A percentile compares a stretch with the other conserved stretches of the same genome.
These are phyloP conservation scores for Phocoena phocoena DNA, from an alignment of 2,113 vertebrate species.

Conservation along the genomic window DNA sequence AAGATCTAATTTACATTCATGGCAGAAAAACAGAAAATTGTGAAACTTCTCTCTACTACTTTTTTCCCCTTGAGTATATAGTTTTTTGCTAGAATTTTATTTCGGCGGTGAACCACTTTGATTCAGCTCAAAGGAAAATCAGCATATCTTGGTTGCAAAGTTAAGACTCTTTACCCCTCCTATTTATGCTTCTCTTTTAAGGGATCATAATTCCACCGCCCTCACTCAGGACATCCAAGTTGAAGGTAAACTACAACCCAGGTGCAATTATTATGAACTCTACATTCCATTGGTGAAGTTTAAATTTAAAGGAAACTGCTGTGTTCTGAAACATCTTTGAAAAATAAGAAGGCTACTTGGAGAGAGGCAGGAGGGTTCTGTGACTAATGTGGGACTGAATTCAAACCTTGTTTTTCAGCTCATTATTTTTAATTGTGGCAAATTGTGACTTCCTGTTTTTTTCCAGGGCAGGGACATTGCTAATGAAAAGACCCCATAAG, in stretches of 20 bases:
- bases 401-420: slow-evolving; percentile 75
- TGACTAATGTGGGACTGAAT: slow-evolving; percentile 66
- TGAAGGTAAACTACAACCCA: neutral
- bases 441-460: slow-evolving; percentile 75
- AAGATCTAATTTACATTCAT: too few species aligned
- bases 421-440: slow-evolving; percentile 72
- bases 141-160: neutral
- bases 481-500: slow-evolving; percentile 71
- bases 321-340: slow-evolving; percentile 9
- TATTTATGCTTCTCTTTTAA: neutral
- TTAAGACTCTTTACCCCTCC: neutral
- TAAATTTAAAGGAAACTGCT: slow-evolving; percentile 50
- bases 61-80: too few species aligned
- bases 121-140: too few species aligned
- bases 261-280: neutral
- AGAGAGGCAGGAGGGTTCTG: slow-evolving; percentile 54
- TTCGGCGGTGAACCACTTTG: too few species aligned
- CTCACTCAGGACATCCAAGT: neutral
- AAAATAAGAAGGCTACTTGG: slow-evolving; percentile 46
- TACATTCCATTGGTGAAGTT: slow-evolving; percentile 3
- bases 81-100: too few species aligned
- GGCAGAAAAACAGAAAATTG: too few species aligned
- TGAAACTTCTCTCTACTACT: too few species aligned
- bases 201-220: neutral
- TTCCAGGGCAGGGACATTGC: slow-evolving; percentile 44